phyloP scores from a whole-genome alignment of 2,888 invertebrate species.

The Tetanocera ferruginea region DNA sequence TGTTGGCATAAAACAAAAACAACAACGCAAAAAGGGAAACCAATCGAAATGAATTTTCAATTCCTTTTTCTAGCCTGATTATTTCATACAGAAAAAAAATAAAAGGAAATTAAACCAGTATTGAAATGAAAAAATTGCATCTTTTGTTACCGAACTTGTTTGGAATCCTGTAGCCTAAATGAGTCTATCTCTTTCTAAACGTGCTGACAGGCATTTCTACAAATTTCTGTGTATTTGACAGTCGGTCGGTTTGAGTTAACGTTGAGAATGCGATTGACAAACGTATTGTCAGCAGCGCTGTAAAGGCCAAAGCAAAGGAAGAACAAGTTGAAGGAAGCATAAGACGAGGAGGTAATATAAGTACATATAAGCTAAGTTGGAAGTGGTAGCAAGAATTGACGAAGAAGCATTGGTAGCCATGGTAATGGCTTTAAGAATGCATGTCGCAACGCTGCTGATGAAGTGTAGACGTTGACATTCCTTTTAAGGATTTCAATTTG shows the following conservation, averaged over 20 bases:
- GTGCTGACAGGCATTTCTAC: too few species aligned
- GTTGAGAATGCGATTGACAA: background rate
- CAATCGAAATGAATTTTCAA: background rate
- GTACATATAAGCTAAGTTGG: background rate
- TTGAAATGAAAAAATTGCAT: too few species aligned
- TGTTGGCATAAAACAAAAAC: background rate
- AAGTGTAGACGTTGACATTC: slow-evolving; percentile 33
- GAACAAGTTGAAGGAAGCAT: background rate
- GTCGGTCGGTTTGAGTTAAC: too few species aligned
- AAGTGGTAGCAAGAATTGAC: background rate
- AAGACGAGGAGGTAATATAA: background rate
- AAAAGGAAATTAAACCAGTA: background rate
- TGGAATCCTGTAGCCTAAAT: too few species aligned
- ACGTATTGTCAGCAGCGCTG: background rate
- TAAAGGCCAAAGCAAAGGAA: background rate
- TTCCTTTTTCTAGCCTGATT: background rate
- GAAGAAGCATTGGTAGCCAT: background rate
- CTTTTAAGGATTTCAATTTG: slow-evolving; percentile 26
- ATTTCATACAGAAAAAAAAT: background rate
- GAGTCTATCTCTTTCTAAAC: too few species aligned
- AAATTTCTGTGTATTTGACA: too few species aligned
- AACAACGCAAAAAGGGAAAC: background rate
- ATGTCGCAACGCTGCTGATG: slow-evolving; percentile 50
- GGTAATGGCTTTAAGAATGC: slow-evolving; percentile 60
- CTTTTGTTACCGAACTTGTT: too few species aligned